Base-by-base conservation (phyloP, 2,113 vertebrate genomes). In the Pygoscelis antarcticus region DNA sequence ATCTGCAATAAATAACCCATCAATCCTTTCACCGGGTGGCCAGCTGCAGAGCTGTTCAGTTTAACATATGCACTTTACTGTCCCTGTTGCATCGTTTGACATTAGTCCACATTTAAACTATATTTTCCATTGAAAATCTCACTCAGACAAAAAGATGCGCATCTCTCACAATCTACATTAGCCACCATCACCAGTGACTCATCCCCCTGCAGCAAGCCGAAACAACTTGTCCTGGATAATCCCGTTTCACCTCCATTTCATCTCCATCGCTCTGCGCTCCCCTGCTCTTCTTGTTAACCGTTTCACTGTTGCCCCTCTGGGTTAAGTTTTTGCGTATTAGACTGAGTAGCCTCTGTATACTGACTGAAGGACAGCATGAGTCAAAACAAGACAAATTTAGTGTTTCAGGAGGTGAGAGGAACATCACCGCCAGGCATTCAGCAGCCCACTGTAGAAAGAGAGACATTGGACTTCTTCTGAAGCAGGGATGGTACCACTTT, bases 1-100 rank as follows among this genome's bases (percentile, higher is more conserved):
- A 95, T 78, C 82, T 91, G 83, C 66, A 97, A 93, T 93, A 96
- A 96, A 95, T 92, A 95, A 90, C 68, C 40, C 70, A 95, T 87
- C 87, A 95, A 69, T 84, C 70, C 83, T 88, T 92, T 80, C 17
- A 1, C n/a, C 0, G 1, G 34, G 40, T 89, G 82, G 72, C 69
- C 1, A 1, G 13, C 72, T 90, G 60, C 72, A 86, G 54, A 83
- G 62, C 62, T 68, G n/a, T 60, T 81, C 34, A 11, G 21, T 89
- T 82, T 77, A 91, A 82, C 92, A 83, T 78, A 91, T 68, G 91
- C 82, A 87, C 64, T 91, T 95, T 44, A 40, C 57, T 81, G 60
- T 90, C 76, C 69, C 72, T 3, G 1, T 40, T 60, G 78, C 72
- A 94, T 55, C 5, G 1, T 90, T 93, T 60, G 57, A 94, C 64